phyloP scores from a whole-genome alignment of 92 coral and sea anemone genomes.

The Nematostella vectensis region DNA sequence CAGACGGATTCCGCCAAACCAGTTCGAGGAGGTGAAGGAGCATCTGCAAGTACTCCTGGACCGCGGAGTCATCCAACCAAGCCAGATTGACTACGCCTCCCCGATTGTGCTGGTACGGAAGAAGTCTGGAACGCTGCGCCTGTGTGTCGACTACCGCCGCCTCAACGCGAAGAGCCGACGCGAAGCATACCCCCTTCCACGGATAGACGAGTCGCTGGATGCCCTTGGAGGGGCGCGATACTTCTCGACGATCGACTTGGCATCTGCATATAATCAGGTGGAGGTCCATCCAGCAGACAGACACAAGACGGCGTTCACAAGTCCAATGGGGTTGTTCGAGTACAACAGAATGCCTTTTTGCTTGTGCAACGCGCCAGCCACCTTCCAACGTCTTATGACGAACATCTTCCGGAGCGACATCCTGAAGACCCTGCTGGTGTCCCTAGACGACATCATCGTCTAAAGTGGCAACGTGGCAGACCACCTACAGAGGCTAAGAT shows the following conservation, averaged over 20 bases:
- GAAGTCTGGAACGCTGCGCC: conserved; percentile 36
- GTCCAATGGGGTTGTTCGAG: conserved; percentile 37
- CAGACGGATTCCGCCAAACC: conserved; percentile 13
- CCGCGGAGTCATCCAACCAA: too few relatives aligned
- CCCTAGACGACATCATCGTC: conserved; percentile 36
- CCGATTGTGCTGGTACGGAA: conserved; percentile 49
- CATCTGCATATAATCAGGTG: conserved; percentile 26
- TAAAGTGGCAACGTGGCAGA: conserved; percentile 12
- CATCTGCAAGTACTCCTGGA: too few relatives aligned
- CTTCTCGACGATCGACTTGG: conserved; percentile 24
- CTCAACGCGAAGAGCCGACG: conserved; percentile 23
- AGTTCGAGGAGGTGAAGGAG: too few relatives aligned
- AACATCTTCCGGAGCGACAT: conserved; percentile 19
- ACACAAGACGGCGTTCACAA: conserved; percentile 39
- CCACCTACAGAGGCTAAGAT: conserved; percentile 26
- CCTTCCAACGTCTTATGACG: conserved; percentile 32
- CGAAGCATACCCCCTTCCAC: conserved; percentile 27
- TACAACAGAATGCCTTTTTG: conserved; percentile 49
- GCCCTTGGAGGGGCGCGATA: conserved; percentile 29
- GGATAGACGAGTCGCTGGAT: conserved; percentile 36
- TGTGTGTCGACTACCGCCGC: conserved; percentile 46
- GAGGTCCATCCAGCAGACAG: conserved; percentile 21
- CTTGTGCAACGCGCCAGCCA: conserved; percentile 19
- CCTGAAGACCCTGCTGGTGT: conserved; percentile 21
- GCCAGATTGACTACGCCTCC: too few relatives aligned